Evolutionary conservation across 2,888 invertebrate genomes (phyloP), one percentile per base, ranked within the genome.

Genomic region (Calephelis perditalis): DNA sequence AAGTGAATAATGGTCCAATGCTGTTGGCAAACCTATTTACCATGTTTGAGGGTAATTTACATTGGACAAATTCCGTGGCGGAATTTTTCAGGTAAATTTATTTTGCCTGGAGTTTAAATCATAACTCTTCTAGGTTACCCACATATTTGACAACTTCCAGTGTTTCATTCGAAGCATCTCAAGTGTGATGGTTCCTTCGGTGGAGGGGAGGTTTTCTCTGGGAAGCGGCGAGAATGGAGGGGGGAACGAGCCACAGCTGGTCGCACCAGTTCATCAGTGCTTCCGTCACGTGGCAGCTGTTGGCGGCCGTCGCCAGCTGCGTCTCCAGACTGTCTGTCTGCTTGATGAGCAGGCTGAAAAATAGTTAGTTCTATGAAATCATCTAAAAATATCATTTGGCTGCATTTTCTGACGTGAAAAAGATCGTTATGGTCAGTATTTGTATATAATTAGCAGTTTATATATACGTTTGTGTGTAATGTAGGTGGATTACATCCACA

Each of bases 231-330:
- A 81, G 74, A 47, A 97, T 90, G 59, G 94, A 93, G 64, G 92
- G 92, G 57, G 97, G 96, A 67, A 97, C 95, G 65, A 93, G 91
- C 94, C 97, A 98, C 63, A 98, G 90, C 66, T 93, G 92, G 63
- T 96, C 94, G 69, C 94, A 93, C 79, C 94, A 94, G 62, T 94
- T 93, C 82, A 98, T 94, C 71, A 98, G 86, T 58, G 95, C 94
- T 79, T 96, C 96, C 46, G 97, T 96, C 62, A 97, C 93, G 77
- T 94, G 94, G 76, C 97, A 97, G 71, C 96, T 97, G 73, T 96
- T 94, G 6, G 97, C 97, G 0, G 98, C 98, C 82, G 96, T 94
- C 67, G 95, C 95, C 6, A 96, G 93, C 80, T 96, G 96, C 55
- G 94, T 94, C 72, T 92, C 93, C 72, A 95, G 91, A 67, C 86